Conservation (phyloP, 2,888 invertebrate genomes). For the Eilema depressum region DNA sequence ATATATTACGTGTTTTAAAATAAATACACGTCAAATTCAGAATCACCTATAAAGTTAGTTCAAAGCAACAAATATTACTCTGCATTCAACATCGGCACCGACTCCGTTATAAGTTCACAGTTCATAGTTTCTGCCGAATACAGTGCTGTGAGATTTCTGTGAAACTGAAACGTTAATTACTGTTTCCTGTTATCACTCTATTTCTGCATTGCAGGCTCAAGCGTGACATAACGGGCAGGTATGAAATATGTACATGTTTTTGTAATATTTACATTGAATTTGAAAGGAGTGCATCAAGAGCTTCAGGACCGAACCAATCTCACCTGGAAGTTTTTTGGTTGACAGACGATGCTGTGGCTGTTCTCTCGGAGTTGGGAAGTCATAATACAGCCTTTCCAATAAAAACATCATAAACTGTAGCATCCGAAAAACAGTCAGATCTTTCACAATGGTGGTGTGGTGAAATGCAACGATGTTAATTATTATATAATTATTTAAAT, state of each 20-base stretch:
- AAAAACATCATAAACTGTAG: too few relatives aligned
- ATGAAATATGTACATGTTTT: neutral
- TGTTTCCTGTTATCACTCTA: neutral
- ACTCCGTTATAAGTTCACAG: neutral
- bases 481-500: too few relatives aligned
- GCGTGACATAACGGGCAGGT: neutral
- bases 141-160: slow-evolving; percentile 2
- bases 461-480: too few relatives aligned
- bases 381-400: too few relatives aligned
- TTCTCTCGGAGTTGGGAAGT: too few relatives aligned
- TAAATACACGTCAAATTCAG: neutral
- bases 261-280: too few relatives aligned
- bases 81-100: neutral
- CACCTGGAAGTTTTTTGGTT: too few relatives aligned
- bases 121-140: neutral
- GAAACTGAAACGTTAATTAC: neutral
- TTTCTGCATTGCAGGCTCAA: neutral
- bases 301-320: too few relatives aligned
- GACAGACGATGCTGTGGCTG: too few relatives aligned
- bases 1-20: slow-evolving; percentile 1
- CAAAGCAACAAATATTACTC: neutral
- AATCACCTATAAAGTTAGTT: neutral
- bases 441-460: too few relatives aligned
- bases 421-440: too few relatives aligned
- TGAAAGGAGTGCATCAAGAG: too few relatives aligned